Conservation (phyloP, 2,797 vertebrate genomes). For the Tinamus major region DNA sequence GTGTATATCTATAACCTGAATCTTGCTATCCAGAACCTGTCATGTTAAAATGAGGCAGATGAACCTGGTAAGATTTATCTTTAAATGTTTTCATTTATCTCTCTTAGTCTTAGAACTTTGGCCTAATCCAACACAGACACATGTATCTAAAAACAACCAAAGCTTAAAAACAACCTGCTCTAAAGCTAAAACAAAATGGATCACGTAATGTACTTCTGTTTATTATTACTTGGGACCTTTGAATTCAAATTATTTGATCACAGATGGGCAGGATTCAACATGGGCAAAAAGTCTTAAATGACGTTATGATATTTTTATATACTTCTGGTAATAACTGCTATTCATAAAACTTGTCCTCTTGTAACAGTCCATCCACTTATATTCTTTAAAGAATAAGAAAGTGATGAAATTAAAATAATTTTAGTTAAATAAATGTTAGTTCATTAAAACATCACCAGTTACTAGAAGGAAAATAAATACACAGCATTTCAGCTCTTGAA, state of each 20-base stretch:
- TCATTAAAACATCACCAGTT: background rate
- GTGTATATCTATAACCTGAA: constrained; percentile 36
- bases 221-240: background rate
- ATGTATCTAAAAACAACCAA: background rate
- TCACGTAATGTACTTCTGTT: background rate
- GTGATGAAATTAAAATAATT: background rate
- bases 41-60: constrained; percentile 17
- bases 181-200: background rate
- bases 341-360: background rate
- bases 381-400: background rate
- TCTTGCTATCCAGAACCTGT: background rate
- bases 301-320: background rate
- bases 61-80: background rate
- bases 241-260: background rate
- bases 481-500: constrained; percentile 15
- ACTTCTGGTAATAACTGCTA: background rate
- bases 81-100: background rate
- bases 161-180: background rate
- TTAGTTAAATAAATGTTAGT: background rate
- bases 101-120: background rate
- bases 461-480: background rate
- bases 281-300: background rate
- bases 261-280: background rate
- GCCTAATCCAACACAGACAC: background rate
- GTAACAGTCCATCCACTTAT: background rate